Evolutionary conservation across 2,888 invertebrate genomes (phyloP).

Genomic region (Crossocerus cetratus): DNA sequence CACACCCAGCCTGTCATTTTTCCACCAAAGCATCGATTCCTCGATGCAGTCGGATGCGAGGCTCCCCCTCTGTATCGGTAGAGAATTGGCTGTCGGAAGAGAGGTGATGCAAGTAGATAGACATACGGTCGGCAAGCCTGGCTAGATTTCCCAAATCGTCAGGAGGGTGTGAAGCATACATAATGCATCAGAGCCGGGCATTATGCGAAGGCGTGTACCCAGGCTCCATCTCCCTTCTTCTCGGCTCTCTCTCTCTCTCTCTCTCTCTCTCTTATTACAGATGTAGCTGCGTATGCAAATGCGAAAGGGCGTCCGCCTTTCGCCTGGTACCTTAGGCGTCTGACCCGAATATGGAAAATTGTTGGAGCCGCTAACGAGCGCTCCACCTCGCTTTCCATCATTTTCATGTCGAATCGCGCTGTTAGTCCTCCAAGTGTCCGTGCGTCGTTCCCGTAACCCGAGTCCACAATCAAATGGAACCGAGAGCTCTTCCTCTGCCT

Average conservation of each 20-base stretch:
- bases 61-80: too few species aligned
- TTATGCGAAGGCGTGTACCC: constrained; percentile 65
- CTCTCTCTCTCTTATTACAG: constrained; percentile 59
- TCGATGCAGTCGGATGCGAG: too few species aligned
- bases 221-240: background rate
- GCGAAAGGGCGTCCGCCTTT: constrained; percentile 26
- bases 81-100: too few species aligned
- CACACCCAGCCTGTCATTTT: constrained; percentile 21
- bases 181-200: constrained; percentile 59
- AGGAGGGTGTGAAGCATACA: constrained; percentile 66
- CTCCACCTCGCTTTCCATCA: constrained; percentile 1
- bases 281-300: constrained; percentile 63
- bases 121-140: too few species aligned
- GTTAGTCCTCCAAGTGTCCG: too few species aligned
- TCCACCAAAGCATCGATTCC: constrained; percentile 7
- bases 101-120: too few species aligned
- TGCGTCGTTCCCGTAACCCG: too few species aligned
- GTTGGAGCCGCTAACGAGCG: constrained; percentile 32
- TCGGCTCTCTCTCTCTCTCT: constrained; percentile 14
- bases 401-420: constrained; percentile 9
- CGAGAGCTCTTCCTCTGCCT: too few species aligned
- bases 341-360: constrained; percentile 65
- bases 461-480: too few species aligned
- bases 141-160: constrained; percentile 64
- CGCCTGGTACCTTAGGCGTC: background rate